Percentiles rank a stretch among this genome's conserved stretches.
Evolutionary conservation across 2,113 vertebrate species (phyloP).

Genomic region (Protobothrops flavoviridis): DNA sequence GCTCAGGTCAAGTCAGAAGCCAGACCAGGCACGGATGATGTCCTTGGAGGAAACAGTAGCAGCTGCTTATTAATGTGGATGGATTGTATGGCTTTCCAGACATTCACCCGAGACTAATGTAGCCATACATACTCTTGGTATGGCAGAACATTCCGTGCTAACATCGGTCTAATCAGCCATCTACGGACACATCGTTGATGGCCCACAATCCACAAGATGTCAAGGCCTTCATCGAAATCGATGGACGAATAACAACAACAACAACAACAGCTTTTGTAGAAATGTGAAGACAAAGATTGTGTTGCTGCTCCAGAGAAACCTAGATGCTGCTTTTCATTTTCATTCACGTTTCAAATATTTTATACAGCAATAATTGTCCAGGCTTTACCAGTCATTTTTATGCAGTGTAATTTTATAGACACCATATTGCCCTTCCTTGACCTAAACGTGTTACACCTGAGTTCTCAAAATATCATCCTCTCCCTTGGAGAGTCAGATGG

Average conservation of each 20-base stretch:
- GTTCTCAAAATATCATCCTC: background rate
- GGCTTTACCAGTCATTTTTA: background rate
- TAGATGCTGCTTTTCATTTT: background rate
- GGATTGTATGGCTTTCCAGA: background rate
- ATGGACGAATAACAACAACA: no score
- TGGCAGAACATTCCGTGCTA: no score
- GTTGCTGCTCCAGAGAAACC: background rate
- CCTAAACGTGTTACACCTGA: background rate
- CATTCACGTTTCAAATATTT: background rate
- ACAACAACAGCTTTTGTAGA: conserved; percentile 19
- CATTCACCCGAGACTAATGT: background rate
- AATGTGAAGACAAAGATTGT: conserved; percentile 27
- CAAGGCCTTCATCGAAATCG: no score
- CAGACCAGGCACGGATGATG: background rate
- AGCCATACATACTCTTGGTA: conserved; percentile 25
- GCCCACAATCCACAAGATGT: no score
- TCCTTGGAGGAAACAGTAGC: conserved; percentile 7
- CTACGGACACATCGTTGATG: no score
- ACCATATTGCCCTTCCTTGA: background rate
- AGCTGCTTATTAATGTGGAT: conserved; percentile 24
- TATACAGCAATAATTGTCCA: conserved; percentile 1
- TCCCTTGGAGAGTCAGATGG: background rate
- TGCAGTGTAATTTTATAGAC: background rate
- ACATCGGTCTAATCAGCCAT: no score
- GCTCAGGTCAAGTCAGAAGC: conserved; percentile 19